A percentile compares a stretch with the other conserved stretches of the same genome.
These are phyloP conservation scores for Orthosia incerta DNA, from an alignment of 2,888 invertebrate species.

Conservation along the genomic window DNA sequence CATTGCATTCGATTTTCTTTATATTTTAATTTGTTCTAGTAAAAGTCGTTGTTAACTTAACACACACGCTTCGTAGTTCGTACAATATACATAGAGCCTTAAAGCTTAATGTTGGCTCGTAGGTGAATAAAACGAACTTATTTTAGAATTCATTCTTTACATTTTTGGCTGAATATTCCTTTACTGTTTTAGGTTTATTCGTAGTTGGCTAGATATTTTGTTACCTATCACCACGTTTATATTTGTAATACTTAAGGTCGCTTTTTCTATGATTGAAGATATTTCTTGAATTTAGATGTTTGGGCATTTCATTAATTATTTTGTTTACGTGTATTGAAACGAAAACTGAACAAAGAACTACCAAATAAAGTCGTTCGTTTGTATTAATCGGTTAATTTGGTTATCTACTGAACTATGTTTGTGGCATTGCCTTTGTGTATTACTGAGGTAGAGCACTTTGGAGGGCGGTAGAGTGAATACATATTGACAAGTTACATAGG, in stretches of 20 bases:
- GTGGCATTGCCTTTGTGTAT: constrained; percentile 25
- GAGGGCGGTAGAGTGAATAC: constrained; percentile 25
- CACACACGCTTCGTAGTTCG: too few species aligned
- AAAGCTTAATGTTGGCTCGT: neutral
- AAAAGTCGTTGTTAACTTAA: neutral
- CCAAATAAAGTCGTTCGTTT: constrained; percentile 31
- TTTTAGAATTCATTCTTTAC: constrained; percentile 13
- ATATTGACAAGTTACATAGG: constrained; percentile 39
- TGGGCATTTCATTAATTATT: neutral
- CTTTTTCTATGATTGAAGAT: neutral
- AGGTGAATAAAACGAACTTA: constrained; percentile 8
- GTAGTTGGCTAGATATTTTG: neutral
- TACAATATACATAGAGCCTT: neutral
- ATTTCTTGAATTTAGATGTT: neutral
- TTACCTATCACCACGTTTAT: neutral
- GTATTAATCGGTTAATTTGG: constrained; percentile 38
- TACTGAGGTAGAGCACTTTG: constrained; percentile 18
- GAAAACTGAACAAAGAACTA: constrained; percentile 8
- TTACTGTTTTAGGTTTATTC: constrained; percentile 10
- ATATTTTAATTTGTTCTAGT: neutral
- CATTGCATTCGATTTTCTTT: constrained; percentile 7
- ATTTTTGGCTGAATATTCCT: constrained; percentile 11
- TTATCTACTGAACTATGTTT: constrained; percentile 33
- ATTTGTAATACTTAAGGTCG: neutral
- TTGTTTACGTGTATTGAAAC: neutral